Conservation (phyloP, 1,140 invertebrate species). For the Gryllus bimaculatus region DNA sequence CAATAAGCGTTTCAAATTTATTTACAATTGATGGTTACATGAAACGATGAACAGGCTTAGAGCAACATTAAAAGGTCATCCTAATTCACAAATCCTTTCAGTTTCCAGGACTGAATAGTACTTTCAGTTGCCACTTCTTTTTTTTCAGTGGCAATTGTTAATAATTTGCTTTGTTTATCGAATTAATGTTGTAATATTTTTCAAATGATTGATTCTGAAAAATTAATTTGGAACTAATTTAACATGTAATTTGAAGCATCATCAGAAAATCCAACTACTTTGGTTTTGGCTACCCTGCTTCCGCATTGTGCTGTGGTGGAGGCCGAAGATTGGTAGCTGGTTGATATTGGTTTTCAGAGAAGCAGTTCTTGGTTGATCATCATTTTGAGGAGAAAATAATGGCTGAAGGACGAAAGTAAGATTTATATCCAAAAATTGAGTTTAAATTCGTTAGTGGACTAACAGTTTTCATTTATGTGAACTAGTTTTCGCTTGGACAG, state of each 20-base stretch:
- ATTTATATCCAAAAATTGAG: neutral
- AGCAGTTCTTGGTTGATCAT: neutral
- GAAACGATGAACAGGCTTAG: too few relatives aligned
- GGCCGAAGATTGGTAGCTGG: conserved; percentile 2
- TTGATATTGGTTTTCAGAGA: neutral
- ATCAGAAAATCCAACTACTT: neutral
- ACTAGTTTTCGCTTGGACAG: too few relatives aligned
- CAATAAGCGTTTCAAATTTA: too few relatives aligned
- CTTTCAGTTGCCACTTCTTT: neutral
- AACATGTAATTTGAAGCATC: neutral
- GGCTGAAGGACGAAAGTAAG: conserved; percentile 22
- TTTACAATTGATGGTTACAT: too few relatives aligned
- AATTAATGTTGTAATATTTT: neutral
- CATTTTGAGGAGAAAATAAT: conserved; percentile 12
- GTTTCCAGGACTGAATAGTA: too few relatives aligned
- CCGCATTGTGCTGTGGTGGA: conserved; percentile 2
- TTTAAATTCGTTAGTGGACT: neutral
- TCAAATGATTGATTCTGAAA: neutral
- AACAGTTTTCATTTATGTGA: neutral
- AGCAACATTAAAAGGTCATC: too few relatives aligned
- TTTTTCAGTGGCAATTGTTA: neutral
- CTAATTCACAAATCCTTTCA: too few relatives aligned
- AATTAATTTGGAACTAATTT: neutral
- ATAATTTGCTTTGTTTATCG: neutral
- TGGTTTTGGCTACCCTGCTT: neutral